A percentile compares a stretch with the other conserved stretches of the same genome.
These are phyloP conservation scores for Catharus fuscescens DNA, from an alignment of 2,113 vertebrate genomes.

Conservation along the genomic window DNA sequence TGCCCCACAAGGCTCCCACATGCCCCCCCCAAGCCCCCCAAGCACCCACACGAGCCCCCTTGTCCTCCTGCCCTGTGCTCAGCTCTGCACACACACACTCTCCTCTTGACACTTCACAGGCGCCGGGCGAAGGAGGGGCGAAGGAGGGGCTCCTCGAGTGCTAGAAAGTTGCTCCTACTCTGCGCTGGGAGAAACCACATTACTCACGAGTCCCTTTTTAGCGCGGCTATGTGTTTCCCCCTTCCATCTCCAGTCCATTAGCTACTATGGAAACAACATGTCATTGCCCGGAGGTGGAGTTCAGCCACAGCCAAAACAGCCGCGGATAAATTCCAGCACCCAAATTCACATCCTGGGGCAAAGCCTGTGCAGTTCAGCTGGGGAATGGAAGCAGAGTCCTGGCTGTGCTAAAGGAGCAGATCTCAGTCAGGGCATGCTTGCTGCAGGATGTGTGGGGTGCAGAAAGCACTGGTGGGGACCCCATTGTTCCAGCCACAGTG, in stretches of 20 bases:
- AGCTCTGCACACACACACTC: background rate
- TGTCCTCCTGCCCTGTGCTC: fast-evolving
- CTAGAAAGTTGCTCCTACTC: conserved; percentile 44
- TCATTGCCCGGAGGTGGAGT: conserved; percentile 55
- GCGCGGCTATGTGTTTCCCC: conserved; percentile 21
- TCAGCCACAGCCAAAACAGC: conserved; percentile 43
- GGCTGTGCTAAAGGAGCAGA: background rate
- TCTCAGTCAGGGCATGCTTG: background rate
- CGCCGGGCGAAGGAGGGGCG: background rate
- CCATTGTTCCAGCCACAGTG: background rate
- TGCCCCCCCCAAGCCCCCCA: no score
- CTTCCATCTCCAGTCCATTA: conserved; percentile 62
- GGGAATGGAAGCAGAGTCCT: background rate
- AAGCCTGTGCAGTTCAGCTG: background rate
- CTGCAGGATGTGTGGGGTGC: background rate
- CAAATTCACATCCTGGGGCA: conserved; percentile 35
- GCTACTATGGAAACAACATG: conserved; percentile 71
- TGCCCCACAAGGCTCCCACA: fast-evolving
- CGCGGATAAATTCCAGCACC: conserved; percentile 22
- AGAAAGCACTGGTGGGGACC: background rate
- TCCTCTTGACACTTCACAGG: background rate
- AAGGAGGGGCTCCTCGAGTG: background rate
- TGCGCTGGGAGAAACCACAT: conserved; percentile 26
- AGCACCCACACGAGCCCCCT: background rate
- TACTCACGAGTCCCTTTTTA: conserved; percentile 60